phyloP scores from a whole-genome alignment of 2,888 invertebrate species.

The Exephanes ischioxanthus region DNA sequence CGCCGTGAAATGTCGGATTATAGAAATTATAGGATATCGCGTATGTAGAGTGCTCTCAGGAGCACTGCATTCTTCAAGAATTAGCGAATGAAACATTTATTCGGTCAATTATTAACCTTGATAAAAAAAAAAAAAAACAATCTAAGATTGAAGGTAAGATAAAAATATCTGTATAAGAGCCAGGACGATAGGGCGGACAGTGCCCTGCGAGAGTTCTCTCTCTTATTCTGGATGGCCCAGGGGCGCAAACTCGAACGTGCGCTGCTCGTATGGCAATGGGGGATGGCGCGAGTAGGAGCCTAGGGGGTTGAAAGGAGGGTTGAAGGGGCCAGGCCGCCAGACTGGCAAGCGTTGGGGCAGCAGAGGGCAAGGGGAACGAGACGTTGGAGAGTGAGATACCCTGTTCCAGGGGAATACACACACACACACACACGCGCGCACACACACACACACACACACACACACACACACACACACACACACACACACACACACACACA shows the following conservation, averaged over 20 bases:
- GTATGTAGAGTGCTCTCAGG: no score
- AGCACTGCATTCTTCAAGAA: no score
- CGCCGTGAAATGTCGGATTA: no score
- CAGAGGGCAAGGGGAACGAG: conserved; percentile 55
- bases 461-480: no score
- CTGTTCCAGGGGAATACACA: conserved; percentile 36
- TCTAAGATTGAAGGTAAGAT: not conserved
- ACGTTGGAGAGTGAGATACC: conserved; percentile 61
- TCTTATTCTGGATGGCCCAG: conserved; percentile 43
- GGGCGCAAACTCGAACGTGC: conserved; percentile 63
- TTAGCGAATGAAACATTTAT: no score
- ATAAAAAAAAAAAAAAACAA: not conserved
- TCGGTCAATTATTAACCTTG: not conserved
- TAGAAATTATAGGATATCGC: no score
- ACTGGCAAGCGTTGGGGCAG: conserved; percentile 62
- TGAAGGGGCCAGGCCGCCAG: conserved; percentile 62
- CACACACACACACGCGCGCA: not conserved
- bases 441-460: no score
- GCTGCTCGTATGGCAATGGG: conserved; percentile 62
- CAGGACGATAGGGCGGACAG: conserved; percentile 42
- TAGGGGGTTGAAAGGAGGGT: conserved; percentile 54
- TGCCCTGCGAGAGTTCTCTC: conserved; percentile 32
- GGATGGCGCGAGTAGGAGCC: conserved; percentile 56
- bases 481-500: no score
- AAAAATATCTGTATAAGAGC: conserved; percentile 62